Evolutionary conservation across 2,888 invertebrate genomes (phyloP).

Genomic region (Synergus gifuensis): DNA sequence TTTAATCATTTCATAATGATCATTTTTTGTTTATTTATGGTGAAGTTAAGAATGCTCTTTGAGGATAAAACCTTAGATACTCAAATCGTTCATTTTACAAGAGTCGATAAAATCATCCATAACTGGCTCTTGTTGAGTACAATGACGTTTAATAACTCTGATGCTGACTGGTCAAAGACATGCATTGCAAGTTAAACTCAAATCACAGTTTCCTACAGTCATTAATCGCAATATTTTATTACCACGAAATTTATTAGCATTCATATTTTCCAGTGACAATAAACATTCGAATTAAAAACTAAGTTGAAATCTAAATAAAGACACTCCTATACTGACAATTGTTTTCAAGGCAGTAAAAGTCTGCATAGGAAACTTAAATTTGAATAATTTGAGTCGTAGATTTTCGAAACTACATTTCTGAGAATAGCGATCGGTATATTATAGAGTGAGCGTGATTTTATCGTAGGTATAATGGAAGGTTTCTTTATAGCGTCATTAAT

Average conservation of each 20-base stretch:
- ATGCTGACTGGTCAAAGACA: background rate
- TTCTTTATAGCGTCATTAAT: slow-evolving; percentile 39
- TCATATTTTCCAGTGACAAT: background rate
- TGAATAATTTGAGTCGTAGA: slow-evolving; percentile 29
- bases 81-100: slow-evolving; percentile 1
- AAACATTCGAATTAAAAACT: background rate
- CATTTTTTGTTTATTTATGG: background rate
- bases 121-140: slow-evolving; percentile 14
- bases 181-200: background rate
- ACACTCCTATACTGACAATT: background rate
- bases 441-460: slow-evolving; percentile 27
- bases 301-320: background rate
- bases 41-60: background rate
- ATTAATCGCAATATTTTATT: background rate
- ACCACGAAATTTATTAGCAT: background rate
- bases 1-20: slow-evolving; percentile 23
- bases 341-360: slow-evolving; percentile 24
- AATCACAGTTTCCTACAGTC: background rate
- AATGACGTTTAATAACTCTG: slow-evolving; percentile 1
- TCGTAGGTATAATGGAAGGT: slow-evolving; percentile 37
- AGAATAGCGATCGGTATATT: slow-evolving; percentile 18
- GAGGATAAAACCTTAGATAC: background rate
- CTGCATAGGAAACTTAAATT: background rate
- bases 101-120: slow-evolving; percentile 17
- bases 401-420: slow-evolving; percentile 30